Percentiles rank a stretch among this genome's conserved stretches.
Conservation (phyloP, 1,140 invertebrate genomes). For the Heliothis subflexa region DNA sequence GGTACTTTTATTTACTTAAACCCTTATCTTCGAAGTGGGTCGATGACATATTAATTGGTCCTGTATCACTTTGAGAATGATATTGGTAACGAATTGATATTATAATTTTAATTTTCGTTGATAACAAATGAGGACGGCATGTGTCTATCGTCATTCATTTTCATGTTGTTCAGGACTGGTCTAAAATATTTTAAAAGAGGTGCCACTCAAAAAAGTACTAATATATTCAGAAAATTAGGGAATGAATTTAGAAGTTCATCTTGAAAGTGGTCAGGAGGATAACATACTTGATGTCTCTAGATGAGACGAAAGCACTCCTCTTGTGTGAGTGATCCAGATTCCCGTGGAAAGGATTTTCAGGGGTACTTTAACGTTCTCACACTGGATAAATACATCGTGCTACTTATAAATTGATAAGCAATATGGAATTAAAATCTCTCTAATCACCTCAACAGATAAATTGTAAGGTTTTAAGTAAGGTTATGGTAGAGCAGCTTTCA, state of each 20-base stretch:
- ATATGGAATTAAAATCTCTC: neutral
- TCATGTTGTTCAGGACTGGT: no score
- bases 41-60: conserved; percentile 34
- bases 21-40: conserved; percentile 43
- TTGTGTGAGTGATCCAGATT: no score
- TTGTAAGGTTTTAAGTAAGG: conserved; percentile 33
- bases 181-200: no score
- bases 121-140: neutral
- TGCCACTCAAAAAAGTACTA: no score
- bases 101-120: neutral
- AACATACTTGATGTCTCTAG: no score
- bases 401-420: neutral
- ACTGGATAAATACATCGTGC: no score
- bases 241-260: no score
- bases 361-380: no score
- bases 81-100: neutral
- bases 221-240: no score
- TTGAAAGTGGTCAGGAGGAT: no score
- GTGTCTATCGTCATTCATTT: neutral
- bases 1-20: conserved; percentile 49
- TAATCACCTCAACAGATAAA: neutral
- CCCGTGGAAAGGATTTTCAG: no score
- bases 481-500: conserved; percentile 26
- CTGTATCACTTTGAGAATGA: neutral
- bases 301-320: no score